phyloP scores from a whole-genome alignment of 2,888 invertebrate species.

The Antitype chi region DNA sequence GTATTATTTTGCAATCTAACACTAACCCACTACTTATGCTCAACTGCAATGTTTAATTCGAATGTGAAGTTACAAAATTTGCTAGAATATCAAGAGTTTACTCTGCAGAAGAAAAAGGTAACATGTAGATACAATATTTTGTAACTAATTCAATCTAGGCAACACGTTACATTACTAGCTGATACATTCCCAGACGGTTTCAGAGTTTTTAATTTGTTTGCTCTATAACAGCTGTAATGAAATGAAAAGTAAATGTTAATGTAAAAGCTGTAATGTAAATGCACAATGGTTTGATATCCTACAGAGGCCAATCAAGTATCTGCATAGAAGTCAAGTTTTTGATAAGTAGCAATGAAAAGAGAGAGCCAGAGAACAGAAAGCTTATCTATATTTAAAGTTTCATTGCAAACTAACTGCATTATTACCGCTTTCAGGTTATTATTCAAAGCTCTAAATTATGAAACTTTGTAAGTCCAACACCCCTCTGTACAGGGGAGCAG shows the following conservation, averaged over 20 bases:
- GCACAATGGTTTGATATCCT: neutral
- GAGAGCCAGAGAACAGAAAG: neutral
- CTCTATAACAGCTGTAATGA: neutral
- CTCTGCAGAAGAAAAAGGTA: slow-evolving; percentile 28
- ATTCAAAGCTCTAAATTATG: neutral
- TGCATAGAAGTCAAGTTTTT: neutral
- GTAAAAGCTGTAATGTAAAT: neutral
- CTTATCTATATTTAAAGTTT: no score
- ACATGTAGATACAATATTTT: slow-evolving; percentile 22
- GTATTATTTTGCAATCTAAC: slow-evolving; percentile 51
- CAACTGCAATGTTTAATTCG: slow-evolving; percentile 50
- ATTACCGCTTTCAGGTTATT: neutral
- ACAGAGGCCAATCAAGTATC: neutral
- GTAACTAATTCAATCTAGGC: slow-evolving; percentile 25
- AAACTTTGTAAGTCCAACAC: neutral
- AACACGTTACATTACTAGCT: neutral
- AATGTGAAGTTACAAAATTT: slow-evolving; percentile 44
- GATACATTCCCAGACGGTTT: slow-evolving; percentile 26
- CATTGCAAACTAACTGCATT: no score
- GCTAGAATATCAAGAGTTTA: slow-evolving; percentile 41
- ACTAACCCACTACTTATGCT: slow-evolving; percentile 22
- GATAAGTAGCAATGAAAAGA: neutral
- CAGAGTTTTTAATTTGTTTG: neutral
- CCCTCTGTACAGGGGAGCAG: neutral
- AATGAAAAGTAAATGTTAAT: no score